Evolutionary conservation across 2,113 vertebrate species (phyloP).

Genomic region (Caranx melampygus): DNA sequence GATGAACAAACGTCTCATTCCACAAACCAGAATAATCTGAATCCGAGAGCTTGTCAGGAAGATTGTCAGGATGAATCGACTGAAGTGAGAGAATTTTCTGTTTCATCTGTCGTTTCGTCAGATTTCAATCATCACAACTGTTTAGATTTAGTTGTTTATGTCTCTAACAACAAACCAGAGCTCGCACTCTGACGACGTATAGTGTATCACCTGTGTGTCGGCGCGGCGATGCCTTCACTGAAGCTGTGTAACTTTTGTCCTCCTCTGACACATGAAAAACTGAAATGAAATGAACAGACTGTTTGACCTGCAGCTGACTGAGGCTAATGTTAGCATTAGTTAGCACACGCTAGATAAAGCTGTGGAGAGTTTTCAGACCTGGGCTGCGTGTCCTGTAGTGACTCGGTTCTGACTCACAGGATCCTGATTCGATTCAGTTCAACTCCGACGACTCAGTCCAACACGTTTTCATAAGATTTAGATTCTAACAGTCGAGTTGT

Average conservation of each 20-base stretch:
- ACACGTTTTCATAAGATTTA: too few relatives aligned
- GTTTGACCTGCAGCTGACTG: not conserved
- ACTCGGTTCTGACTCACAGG: too few relatives aligned
- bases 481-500: too few relatives aligned
- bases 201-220: not conserved
- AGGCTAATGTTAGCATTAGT: not conserved
- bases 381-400: too few relatives aligned
- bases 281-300: not conserved
- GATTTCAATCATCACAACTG: not conserved
- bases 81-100: not conserved
- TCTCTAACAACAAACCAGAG: not conserved
- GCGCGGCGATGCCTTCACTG: not conserved
- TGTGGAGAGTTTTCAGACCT: too few relatives aligned
- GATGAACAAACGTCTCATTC: slow-evolving; percentile 34
- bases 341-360: too few relatives aligned
- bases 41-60: not conserved
- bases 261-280: not conserved
- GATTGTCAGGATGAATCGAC: slow-evolving; percentile 8
- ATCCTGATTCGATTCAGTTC: too few relatives aligned
- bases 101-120: not conserved
- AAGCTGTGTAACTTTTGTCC: not conserved
- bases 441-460: too few relatives aligned
- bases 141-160: not conserved
- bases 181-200: not conserved
- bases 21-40: not conserved